Percentiles rank a stretch among this genome's conserved stretches.
Evolutionary conservation across 2,797 vertebrate species (phyloP).

Genomic region (Eulemur rubriventer): DNA sequence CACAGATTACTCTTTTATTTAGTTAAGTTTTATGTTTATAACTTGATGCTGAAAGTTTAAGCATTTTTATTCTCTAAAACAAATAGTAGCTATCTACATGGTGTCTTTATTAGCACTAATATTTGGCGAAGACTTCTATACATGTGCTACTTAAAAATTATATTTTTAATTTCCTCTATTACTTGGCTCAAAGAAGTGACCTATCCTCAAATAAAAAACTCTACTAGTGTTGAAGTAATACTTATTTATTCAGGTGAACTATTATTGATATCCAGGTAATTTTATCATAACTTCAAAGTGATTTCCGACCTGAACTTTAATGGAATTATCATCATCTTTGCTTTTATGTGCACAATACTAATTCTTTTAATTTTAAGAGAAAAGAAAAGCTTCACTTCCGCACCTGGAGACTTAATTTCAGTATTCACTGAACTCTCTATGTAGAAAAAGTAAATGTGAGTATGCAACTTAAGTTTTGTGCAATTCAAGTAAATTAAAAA

Average conservation of each 20-base stretch:
- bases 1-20: background rate
- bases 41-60: slow-evolving; percentile 28
- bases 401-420: slow-evolving; percentile 15
- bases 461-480: background rate
- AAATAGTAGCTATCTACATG: background rate
- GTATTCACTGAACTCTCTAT: slow-evolving; percentile 31
- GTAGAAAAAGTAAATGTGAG: slow-evolving; percentile 37
- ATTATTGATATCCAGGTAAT: background rate
- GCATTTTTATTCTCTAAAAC: slow-evolving; percentile 26
- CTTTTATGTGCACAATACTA: background rate
- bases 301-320: slow-evolving; percentile 11
- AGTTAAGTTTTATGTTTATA: slow-evolving; percentile 53
- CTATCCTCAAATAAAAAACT: background rate
- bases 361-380: slow-evolving; percentile 46
- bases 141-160: background rate
- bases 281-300: background rate
- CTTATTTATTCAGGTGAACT: background rate
- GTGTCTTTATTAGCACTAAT: background rate
- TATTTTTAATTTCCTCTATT: background rate
- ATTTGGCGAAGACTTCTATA: background rate
- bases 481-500: slow-evolving; percentile 63
- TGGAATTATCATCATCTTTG: background rate
- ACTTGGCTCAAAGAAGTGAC: background rate
- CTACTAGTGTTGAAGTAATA: background rate
- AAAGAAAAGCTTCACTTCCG: background rate